Conservation (phyloP, 2,888 invertebrate genomes). For the Monoplex corrugatus region DNA sequence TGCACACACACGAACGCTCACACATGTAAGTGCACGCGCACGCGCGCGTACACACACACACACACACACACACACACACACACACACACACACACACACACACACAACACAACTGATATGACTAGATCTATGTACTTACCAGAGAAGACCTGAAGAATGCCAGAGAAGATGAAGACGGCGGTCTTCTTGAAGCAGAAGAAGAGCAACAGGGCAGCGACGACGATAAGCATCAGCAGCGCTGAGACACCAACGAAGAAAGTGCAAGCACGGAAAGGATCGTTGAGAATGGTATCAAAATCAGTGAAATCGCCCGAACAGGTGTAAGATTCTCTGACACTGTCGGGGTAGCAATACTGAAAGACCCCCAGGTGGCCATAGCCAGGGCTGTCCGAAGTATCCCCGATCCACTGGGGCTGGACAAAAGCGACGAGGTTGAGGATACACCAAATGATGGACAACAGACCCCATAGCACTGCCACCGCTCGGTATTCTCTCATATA, state of each 20-base stretch:
- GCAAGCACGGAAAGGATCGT: constrained; percentile 91
- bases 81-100: constrained; percentile 30
- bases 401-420: constrained; percentile 89
- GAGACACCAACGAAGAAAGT: constrained; percentile 94
- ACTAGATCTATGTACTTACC: constrained; percentile 86
- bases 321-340: constrained; percentile 63
- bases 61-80: constrained; percentile 1
- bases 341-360: constrained; percentile 90
- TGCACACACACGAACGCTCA: too few species aligned
- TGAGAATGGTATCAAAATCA: constrained; percentile 89
- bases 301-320: constrained; percentile 89
- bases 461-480: constrained; percentile 98
- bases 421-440: constrained; percentile 97
- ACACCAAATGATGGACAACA: constrained; percentile 98
- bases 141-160: constrained; percentile 96
- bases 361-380: constrained; percentile 95
- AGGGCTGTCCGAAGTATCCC: constrained; percentile 77
- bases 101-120: constrained; percentile 85
- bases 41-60: not conserved
- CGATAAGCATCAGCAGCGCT: constrained; percentile 90
- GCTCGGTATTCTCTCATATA: constrained; percentile 85
- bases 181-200: constrained; percentile 97
- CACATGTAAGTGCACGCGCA: too few species aligned
- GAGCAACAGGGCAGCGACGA: constrained; percentile 92
- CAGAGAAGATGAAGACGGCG: constrained; percentile 95